These are phyloP conservation scores for Luidia sarsii DNA, from an alignment of 53 echinoderm and acorn worm species.

Conservation along the genomic window DNA sequence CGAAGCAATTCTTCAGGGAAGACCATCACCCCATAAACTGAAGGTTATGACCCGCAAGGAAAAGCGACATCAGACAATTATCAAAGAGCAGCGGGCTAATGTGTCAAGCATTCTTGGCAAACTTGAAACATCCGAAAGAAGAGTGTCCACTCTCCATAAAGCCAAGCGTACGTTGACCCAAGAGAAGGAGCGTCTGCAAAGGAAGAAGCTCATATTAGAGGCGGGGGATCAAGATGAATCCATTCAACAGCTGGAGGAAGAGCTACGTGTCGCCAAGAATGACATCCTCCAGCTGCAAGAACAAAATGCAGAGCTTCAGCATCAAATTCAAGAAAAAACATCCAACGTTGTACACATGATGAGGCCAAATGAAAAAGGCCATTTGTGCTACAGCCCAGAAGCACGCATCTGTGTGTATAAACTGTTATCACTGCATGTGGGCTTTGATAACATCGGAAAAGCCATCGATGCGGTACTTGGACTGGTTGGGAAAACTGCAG, in stretches of 20 bases:
- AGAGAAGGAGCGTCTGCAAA: neutral
- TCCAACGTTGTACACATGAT: neutral
- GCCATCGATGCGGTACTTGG: conserved; percentile 1
- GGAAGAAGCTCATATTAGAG: neutral
- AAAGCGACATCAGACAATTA: neutral
- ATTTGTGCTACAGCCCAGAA: conserved; percentile 4
- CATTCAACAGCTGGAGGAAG: neutral
- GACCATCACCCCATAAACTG: neutral
- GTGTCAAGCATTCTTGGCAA: neutral
- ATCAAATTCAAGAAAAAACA: neutral
- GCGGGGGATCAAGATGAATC: neutral
- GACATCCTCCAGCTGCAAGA: conserved; percentile 22
- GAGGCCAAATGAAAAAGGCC: conserved; percentile 8
- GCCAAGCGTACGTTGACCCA: neutral
- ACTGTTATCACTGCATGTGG: conserved; percentile 5
- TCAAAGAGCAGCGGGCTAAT: neutral
- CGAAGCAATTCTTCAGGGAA: neutral
- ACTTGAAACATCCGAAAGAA: neutral
- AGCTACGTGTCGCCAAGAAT: neutral
- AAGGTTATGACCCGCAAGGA: neutral
- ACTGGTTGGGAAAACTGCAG: conserved; percentile 12
- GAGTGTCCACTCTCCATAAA: neutral
- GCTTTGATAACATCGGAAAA: conserved; percentile 19
- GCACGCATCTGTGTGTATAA: conserved; percentile 15
- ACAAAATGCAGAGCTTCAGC: neutral